Conservation (phyloP, 2,113 vertebrate species). For the Glareola pratincola region DNA sequence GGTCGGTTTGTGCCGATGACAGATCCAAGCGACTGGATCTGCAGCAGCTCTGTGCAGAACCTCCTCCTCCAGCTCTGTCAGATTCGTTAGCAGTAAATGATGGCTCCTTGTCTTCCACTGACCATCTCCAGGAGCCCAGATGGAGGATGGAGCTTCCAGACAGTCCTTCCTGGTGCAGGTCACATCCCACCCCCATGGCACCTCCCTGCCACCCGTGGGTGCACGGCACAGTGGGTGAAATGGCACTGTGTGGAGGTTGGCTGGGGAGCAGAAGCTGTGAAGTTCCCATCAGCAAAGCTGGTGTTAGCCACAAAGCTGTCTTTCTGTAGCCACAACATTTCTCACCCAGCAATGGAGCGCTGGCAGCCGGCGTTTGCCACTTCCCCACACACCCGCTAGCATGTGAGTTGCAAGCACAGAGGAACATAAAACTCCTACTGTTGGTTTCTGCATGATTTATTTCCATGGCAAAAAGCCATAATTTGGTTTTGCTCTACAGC, state of each 20-base stretch:
- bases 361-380: rapidly evolving
- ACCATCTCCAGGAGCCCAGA: background rate
- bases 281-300: background rate
- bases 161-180: background rate
- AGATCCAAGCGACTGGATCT: background rate
- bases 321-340: background rate
- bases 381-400: rapidly evolving
- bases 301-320: background rate
- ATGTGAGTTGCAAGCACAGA: background rate
- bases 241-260: background rate
- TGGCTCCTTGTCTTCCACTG: background rate
- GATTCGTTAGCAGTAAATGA: background rate
- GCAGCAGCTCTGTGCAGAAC: background rate
- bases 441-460: background rate
- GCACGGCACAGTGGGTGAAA: rapidly evolving
- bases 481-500: background rate
- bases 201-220: background rate
- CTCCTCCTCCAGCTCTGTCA: background rate
- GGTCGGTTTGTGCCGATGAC: rapidly evolving
- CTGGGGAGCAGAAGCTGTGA: background rate
- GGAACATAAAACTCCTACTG: background rate
- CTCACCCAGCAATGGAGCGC: rapidly evolving
- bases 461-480: background rate
- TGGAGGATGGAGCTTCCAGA: background rate
- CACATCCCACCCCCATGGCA: background rate